Base-by-base conservation (phyloP, 2,888 invertebrate genomes). In the Papilio protenor region DNA sequence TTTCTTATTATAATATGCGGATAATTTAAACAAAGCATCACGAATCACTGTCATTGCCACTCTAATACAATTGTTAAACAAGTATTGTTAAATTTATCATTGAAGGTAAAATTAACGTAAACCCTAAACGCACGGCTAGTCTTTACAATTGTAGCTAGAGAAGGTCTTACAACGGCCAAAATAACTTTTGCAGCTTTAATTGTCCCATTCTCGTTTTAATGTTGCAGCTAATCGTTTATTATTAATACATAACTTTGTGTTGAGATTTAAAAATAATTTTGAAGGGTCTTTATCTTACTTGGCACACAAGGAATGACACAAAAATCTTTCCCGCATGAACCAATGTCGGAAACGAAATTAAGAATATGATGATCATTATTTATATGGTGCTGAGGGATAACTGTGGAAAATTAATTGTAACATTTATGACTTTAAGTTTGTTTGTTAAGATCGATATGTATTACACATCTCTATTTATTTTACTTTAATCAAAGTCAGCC, bases 1-100 rank as follows among this genome's bases (percentile, higher is more conserved):
- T 45, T 45, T 69, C 18, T 8, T 69, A n/a, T 69, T 69, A 69
- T 69, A 69, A 47, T 66, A 66, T 45, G 21, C 69, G 40, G 45
- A 66, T 66, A 66, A 66, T 69, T 69, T 69, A 69, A 45, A n/a
- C 61, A 61, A 61, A 61, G 61, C 61, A 61, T 61, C 61, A 27
- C 61, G 27, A 61, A 61, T 61, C 61, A 61, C 27, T 61, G 61
- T 16, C 61, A 27, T 27, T 61, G 61, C 61, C 61, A 14, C 27
- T 57, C 57, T 59, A 16, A 61, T 61, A 61, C 61, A 61, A 61
- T 61, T 21, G 27, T 61, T 27, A 61, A 27, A 61, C 16, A 61
- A 16, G 14, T 61, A 27, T 61, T 61, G 27, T 61, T 61, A 14
- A 6, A 61, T 61, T 40, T 57, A 57, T 57, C 61, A 61, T 27